Conservation (phyloP, 2,888 invertebrate genomes). For the Calameuta pallipes region DNA sequence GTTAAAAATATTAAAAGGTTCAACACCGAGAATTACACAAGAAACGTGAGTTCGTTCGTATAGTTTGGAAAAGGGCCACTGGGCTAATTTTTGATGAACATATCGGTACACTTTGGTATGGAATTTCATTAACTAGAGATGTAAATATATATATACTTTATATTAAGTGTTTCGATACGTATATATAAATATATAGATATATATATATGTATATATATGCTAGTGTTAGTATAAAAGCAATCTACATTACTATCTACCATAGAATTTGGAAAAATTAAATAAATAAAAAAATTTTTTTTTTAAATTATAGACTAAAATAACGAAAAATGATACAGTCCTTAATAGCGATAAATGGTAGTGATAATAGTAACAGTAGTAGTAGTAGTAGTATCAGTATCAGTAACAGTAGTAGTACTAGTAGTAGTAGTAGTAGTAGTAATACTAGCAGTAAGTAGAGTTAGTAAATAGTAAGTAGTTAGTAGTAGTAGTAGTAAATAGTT, state of each 20-base stretch:
- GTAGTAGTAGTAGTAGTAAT: neutral
- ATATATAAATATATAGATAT: conserved; percentile 36
- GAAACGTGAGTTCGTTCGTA: conserved; percentile 22
- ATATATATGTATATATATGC: conserved; percentile 35
- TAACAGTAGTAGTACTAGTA: conserved; percentile 22
- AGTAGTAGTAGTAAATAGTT: conserved; percentile 22
- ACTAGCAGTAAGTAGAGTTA: neutral
- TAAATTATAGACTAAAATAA: conserved; percentile 22
- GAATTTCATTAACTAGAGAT: conserved; percentile 26
- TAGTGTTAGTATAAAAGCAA: conserved; percentile 35
- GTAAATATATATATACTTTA: conserved; percentile 33
- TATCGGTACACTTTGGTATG: conserved; percentile 24
- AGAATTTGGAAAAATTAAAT: conserved; percentile 31
- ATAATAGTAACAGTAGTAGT: conserved; percentile 19
- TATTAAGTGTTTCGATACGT: conserved; percentile 34
- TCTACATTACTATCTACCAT: conserved; percentile 12
- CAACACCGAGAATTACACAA: conserved; percentile 18
- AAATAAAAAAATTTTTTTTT: too few species aligned
- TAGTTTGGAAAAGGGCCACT: conserved; percentile 41
- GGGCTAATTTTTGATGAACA: conserved; percentile 38
- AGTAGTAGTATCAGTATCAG: conserved; percentile 7
- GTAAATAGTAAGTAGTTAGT: conserved; percentile 18
- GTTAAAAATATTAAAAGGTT: conserved; percentile 37
- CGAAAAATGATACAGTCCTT: conserved; percentile 16
- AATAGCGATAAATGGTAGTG: conserved; percentile 4